Evolutionary conservation across 2,797 vertebrate species (phyloP).

Genomic region (Leucoraja ocellata): DNA sequence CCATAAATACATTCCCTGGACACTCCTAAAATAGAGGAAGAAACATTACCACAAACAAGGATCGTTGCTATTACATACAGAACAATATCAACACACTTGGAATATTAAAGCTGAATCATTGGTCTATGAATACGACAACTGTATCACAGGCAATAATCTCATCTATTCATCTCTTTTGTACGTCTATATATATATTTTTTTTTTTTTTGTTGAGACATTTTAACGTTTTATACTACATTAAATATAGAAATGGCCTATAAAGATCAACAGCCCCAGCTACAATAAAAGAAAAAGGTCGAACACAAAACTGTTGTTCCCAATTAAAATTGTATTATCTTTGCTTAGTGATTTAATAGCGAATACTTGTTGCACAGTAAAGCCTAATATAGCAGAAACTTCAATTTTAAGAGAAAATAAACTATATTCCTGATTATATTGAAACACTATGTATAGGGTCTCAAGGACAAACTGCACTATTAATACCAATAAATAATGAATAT

Average conservation of each 20-base stretch:
- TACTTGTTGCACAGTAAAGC: not conserved
- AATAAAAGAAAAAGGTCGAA: not conserved
- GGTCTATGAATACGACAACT: not conserved
- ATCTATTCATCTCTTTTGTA: not conserved
- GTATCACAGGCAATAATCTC: too few relatives aligned
- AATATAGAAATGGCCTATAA: too few relatives aligned
- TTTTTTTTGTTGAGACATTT: not conserved
- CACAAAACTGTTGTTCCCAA: not conserved
- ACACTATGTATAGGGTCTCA: not conserved
- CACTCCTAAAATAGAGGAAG: not conserved
- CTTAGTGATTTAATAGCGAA: not conserved
- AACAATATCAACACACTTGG: not conserved
- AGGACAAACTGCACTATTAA: not conserved
- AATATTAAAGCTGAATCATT: not conserved
- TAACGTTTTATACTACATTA: not conserved
- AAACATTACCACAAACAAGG: not conserved
- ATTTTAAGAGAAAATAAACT: not conserved
- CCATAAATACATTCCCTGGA: not conserved
- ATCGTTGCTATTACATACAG: not conserved
- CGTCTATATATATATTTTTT: not conserved
- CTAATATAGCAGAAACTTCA: not conserved
- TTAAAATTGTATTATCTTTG: not conserved
- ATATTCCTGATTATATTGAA: not conserved
- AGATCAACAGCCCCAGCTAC: not conserved
- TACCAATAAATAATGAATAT: not conserved